Base-by-base conservation (phyloP, 2,113 vertebrate species). In the Cettia cetti region DNA sequence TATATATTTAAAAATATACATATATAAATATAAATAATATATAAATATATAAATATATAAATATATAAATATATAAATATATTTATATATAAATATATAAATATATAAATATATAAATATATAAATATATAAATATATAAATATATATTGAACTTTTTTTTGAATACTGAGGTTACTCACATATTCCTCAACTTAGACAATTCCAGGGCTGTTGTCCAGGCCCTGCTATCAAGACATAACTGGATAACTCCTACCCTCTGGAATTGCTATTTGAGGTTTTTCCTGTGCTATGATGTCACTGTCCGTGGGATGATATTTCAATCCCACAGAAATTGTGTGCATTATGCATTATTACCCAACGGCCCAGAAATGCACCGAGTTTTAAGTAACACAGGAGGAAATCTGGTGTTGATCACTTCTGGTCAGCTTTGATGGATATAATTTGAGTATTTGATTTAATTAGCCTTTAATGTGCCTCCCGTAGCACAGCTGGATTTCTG, bases 261-360 rank as follows among this genome's bases (percentile, higher is more conserved):
- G 96, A 97, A 97, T 95, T 70, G 91, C 39, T 65, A 15, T 94
- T 95, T 94, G 95, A 96, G 94, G 92, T 83, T 97, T 97, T 93
- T 59, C 84, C 88, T 76, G 0, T 3, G 52, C 69, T 64, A 8
- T 93, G 84, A 95, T 90, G 93, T 97, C 95, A 95, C 47, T 66
- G 65, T 12, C 65, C 47, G 10, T 19, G 63, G 86, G 92, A 78
- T 69, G 91, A 80, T 47, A 61, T 92, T 93, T 90, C 84, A 82
- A 52, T 59, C 90, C 70, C 93, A 65, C 85, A 95, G 83, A 81
- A 94, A 85, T 14, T 31, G 56, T 2, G 2, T 54, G 70, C 77
- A 31, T 89, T 80, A 27, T 45, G 60, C n/a, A 17, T 70, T 42
- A 75, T 92, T 93, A 77, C 50, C 54, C 64, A 82, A 88, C 3